Evolutionary conservation across 2,113 vertebrate genomes (phyloP).

Genomic region (Nesoenas mayeri): DNA sequence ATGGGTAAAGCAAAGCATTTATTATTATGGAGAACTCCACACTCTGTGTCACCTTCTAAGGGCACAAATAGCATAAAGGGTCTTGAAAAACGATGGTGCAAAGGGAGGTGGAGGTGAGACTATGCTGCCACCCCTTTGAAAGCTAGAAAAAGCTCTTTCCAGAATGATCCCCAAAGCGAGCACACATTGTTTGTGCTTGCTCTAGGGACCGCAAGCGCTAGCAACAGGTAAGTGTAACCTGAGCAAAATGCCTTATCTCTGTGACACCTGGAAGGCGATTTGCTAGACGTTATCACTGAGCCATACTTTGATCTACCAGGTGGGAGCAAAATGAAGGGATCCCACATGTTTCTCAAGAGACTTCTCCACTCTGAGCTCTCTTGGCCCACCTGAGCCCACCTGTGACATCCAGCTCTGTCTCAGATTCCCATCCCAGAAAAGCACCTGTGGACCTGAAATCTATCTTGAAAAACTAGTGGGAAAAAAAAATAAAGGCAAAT

Average conservation of each 20-base stretch:
- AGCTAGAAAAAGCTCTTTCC: not conserved
- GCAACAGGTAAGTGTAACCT: not conserved
- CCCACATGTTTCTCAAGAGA: not conserved
- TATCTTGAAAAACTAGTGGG: not conserved
- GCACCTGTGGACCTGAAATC: constrained; percentile 15
- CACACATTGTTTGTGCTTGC: not conserved
- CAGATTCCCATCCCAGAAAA: not conserved
- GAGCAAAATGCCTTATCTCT: not conserved
- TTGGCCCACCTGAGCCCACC: not conserved
- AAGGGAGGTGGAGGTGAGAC: not conserved
- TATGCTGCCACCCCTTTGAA: not conserved
- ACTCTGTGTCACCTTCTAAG: not conserved
- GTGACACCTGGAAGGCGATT: constrained; percentile 29
- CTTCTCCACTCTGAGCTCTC: not conserved
- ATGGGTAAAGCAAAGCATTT: not conserved
- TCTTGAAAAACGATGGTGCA: not conserved
- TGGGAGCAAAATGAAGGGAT: not conserved
- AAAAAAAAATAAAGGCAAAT: not conserved
- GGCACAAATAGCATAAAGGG: not conserved
- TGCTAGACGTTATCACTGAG: not conserved
- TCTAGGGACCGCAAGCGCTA: not conserved
- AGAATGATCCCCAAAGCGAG: rapidly evolving
- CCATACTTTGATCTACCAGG: constrained; percentile 30
- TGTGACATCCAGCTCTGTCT: not conserved
- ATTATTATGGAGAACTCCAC: not conserved